These are phyloP conservation scores for Volucella inanis DNA, from an alignment of 2,888 invertebrate genomes.

Conservation along the genomic window DNA sequence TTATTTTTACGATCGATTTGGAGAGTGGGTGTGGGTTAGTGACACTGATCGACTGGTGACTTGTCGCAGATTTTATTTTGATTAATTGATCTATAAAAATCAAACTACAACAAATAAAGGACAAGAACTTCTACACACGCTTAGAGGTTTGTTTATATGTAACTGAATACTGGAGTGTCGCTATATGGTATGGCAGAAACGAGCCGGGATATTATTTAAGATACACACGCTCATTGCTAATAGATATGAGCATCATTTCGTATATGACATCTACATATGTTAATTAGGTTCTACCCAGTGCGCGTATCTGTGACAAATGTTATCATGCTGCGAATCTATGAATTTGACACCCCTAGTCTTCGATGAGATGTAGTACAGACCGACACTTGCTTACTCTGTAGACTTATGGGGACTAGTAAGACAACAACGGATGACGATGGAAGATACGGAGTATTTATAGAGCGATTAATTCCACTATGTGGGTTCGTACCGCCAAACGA, in stretches of 20 bases:
- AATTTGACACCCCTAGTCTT: slow-evolving; percentile 5
- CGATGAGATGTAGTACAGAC: neutral
- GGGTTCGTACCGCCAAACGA: slow-evolving; percentile 46
- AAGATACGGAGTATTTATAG: slow-evolving; percentile 46
- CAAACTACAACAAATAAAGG: neutral
- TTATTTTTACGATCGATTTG: neutral
- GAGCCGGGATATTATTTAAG: too few relatives aligned
- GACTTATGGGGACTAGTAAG: slow-evolving; percentile 17
- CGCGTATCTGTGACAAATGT: neutral
- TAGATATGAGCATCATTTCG: slow-evolving; percentile 3
- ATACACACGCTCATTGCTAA: neutral
- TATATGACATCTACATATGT: neutral
- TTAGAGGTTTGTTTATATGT: neutral
- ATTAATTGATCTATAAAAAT: slow-evolving; percentile 26
- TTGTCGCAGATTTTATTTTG: neutral
- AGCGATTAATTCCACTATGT: slow-evolving; percentile 58
- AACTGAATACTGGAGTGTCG: too few relatives aligned
- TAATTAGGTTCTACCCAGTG: neutral
- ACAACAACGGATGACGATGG: neutral
- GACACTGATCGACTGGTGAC: neutral
- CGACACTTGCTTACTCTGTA: neutral
- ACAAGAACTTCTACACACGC: slow-evolving; percentile 29
- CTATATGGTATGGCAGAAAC: too few relatives aligned
- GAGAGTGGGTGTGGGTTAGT: neutral
- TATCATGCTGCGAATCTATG: neutral